Percentiles rank a stretch among this genome's conserved stretches.
Conservation (phyloP, 2,113 vertebrate species). For the Phyllostomus hastatus region DNA sequence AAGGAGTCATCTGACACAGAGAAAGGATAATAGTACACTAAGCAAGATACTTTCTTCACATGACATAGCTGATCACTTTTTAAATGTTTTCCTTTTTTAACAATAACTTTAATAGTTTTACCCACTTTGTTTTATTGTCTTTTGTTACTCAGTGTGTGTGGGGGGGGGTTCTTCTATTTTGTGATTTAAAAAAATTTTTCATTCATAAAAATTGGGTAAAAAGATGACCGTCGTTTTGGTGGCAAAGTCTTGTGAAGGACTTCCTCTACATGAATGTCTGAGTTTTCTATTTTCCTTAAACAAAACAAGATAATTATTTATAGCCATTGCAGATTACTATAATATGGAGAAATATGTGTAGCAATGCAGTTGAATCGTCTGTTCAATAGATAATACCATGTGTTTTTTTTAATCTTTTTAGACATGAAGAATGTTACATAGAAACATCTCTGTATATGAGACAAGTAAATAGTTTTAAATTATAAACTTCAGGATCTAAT, state of each 20-base stretch:
- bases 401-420: neutral
- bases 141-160: neutral
- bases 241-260: neutral
- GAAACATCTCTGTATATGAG: constrained; percentile 5
- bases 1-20: neutral
- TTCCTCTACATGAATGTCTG: constrained; percentile 13
- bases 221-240: constrained; percentile 10
- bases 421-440: constrained; percentile 14
- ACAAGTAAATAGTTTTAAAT: constrained; percentile 30
- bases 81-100: constrained; percentile 12
- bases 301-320: constrained; percentile 29
- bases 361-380: neutral
- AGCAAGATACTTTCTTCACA: neutral
- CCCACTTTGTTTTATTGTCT: neutral
- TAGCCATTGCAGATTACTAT: neutral
- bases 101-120: constrained; percentile 18
- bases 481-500: constrained; percentile 19
- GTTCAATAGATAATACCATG: neutral
- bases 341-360: constrained; percentile 40
- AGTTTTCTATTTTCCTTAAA: constrained; percentile 30
- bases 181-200: neutral
- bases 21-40: neutral
- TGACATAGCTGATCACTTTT: neutral
- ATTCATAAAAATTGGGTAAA: constrained; percentile 13
- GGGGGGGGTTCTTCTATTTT: neutral